Evolutionary conservation across 2,113 vertebrate species (phyloP).

Genomic region (Dromas ardeola): DNA sequence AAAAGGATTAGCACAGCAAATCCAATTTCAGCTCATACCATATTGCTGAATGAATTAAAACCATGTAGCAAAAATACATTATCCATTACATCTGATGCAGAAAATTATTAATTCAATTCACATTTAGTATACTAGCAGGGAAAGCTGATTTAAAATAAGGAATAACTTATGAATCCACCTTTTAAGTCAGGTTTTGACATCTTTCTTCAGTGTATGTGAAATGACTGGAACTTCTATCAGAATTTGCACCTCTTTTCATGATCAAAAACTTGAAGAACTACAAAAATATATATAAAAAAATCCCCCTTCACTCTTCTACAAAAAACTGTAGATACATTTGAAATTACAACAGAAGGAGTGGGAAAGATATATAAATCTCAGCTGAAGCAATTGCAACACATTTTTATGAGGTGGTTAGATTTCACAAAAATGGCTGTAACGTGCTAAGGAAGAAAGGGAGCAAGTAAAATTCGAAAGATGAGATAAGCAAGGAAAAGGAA

Average conservation of each 20-base stretch:
- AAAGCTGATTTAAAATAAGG: neutral
- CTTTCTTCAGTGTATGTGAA: neutral
- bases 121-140: neutral
- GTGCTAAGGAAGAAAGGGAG: neutral
- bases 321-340: neutral
- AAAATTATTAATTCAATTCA: neutral
- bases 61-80: neutral
- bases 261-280: neutral
- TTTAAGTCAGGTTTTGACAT: neutral
- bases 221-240: neutral
- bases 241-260: neutral
- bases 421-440: neutral
- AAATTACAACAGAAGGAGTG: neutral
- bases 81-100: neutral
- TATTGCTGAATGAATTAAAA: constrained; percentile 41
- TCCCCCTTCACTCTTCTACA: neutral
- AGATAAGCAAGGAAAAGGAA: neutral
- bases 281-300: neutral
- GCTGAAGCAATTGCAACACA: neutral
- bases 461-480: neutral
- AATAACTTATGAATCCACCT: neutral
- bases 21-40: neutral
- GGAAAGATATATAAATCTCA: neutral
- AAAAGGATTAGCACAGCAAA: constrained; percentile 32
- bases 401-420: neutral